phyloP scores from a whole-genome alignment of 2,113 vertebrate genomes.

The Hippocampus barbouri region DNA sequence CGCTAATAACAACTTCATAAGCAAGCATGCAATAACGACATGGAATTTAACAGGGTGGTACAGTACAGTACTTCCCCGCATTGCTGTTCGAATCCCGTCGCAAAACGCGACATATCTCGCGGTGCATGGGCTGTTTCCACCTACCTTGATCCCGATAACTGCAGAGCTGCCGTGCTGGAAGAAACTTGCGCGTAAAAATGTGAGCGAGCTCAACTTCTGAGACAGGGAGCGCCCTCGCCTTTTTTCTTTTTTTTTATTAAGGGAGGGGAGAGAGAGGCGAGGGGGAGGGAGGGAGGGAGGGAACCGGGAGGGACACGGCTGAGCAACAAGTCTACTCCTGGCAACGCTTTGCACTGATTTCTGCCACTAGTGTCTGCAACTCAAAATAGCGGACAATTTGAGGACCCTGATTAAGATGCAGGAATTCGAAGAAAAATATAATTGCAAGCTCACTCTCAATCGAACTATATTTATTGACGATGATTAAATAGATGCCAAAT shows the following conservation, averaged over 20 bases:
- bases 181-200: constrained; percentile 52
- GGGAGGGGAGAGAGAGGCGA: neutral
- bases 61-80: neutral
- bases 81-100: neutral
- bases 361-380: neutral
- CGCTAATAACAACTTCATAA: neutral
- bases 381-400: neutral
- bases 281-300: constrained; percentile 4
- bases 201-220: constrained; percentile 21
- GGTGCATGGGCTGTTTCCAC: neutral
- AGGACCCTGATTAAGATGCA: neutral
- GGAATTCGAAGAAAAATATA: neutral
- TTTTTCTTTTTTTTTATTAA: neutral
- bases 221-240: constrained; percentile 37
- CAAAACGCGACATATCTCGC: neutral
- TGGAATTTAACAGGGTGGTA: neutral
- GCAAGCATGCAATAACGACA: neutral
- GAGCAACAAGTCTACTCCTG: neutral
- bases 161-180: constrained; percentile 16
- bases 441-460: neutral
- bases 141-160: constrained; percentile 42
- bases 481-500: neutral
- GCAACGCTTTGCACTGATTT: constrained; percentile 18
- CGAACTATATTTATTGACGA: neutral
- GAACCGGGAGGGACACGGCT: neutral